Conservation (phyloP, 2,888 invertebrate species). For the Rhopalosiphum nymphaeae region DNA sequence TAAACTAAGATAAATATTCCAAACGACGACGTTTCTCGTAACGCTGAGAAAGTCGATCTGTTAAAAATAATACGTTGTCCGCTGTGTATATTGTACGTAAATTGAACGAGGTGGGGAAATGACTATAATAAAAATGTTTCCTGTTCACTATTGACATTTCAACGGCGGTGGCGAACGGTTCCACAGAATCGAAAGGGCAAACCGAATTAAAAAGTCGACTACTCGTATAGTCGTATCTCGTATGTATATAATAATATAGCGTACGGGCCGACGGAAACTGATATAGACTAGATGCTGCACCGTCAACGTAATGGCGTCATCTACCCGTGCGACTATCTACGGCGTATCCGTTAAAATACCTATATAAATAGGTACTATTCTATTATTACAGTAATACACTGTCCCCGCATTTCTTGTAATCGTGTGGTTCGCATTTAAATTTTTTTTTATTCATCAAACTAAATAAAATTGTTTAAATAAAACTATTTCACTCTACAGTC, state of each 20-base stretch:
- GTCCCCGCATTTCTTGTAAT: no score
- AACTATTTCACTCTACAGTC: no score
- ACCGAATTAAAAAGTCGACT: background rate
- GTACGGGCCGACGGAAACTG: background rate
- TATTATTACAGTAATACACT: no score
- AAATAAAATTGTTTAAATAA: no score
- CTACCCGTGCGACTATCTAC: no score
- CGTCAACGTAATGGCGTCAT: background rate
- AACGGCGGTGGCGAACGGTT: background rate
- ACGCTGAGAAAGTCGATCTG: background rate
- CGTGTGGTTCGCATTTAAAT: no score
- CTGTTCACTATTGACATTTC: constrained; percentile 31
- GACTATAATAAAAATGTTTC: constrained; percentile 3
- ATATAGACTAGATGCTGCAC: background rate
- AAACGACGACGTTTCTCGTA: background rate
- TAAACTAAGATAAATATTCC: background rate
- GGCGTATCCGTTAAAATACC: background rate
- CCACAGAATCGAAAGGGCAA: background rate
- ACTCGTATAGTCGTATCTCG: no score
- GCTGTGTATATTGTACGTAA: background rate
- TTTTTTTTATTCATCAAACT: no score
- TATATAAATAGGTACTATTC: background rate
- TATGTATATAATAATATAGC: background rate
- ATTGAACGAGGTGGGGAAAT: background rate
- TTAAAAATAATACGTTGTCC: background rate